Evolutionary conservation across 2,888 invertebrate genomes (phyloP), one percentile per base, ranked within the genome.

Genomic region (Aquatica leii): DNA sequence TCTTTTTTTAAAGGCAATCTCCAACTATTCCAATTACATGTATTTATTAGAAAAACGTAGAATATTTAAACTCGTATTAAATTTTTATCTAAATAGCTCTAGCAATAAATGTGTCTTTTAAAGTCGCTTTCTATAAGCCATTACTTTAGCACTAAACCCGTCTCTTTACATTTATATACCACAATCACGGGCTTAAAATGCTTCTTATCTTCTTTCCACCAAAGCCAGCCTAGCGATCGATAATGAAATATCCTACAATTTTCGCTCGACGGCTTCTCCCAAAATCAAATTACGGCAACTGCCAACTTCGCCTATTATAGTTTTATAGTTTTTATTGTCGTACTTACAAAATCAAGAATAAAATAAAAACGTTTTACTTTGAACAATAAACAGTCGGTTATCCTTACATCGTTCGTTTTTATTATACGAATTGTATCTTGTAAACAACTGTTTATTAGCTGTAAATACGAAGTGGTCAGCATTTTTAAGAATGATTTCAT

Each of bases 241-340:
- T 64, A 64, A 64, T 64, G 64, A 64, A 64, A 64, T 64, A 64
- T 64, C 64, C 64, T 50, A 60, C 64, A 64, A 64, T 64, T 64
- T 64, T 64, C 64, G 59, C 64, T 60, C 56, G 64, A 59, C 64
- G 59, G 64, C 56, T 64, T 60, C 64, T 57, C 52, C 59, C 59
- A 60, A 64, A 64, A 60, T 64, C 59, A 64, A 60, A 59, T 64
- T 64, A 64, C 60, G 59, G 59, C 50, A 63, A 63, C 63, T 60
- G 59, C 60, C 59, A 60, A 57, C 52, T 63, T 59, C 52, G 48
- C 59, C 59, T 63, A 56, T 59, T 64, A 64, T 60, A 64, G 59
- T 64, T 60, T 59, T 60, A 64, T 59, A 59, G 60, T 60, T 64
- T 64, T 64, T 64, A 60, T 64, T 60, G 59, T 59, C 34, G 54